These are phyloP conservation scores for Hirtodrosophila cameraria DNA, from an alignment of 2,888 invertebrate genomes.

Conservation along the genomic window DNA sequence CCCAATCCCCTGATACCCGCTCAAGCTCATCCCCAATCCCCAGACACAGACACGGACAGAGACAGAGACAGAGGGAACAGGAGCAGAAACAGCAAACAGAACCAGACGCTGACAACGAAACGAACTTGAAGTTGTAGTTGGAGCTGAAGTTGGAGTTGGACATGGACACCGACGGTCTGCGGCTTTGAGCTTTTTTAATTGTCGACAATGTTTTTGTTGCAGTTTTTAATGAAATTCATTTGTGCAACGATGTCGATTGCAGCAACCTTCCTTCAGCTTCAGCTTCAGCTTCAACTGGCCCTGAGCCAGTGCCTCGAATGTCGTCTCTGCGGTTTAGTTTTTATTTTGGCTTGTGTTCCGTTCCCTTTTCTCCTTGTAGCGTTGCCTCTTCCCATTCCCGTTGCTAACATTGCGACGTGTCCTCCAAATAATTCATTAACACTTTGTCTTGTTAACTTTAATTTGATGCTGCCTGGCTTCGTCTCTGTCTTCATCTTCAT, in stretches of 20 bases:
- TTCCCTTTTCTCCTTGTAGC: slow-evolving; percentile 25
- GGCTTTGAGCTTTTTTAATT: slow-evolving; percentile 71
- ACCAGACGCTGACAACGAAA: slow-evolving; percentile 26
- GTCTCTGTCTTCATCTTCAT: too few relatives aligned
- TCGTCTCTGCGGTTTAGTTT: slow-evolving; percentile 55
- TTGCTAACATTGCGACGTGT: slow-evolving; percentile 72
- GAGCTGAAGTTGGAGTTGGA: slow-evolving; percentile 14
- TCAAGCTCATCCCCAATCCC: slow-evolving; percentile 65
- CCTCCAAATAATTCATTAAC: slow-evolving; percentile 84
- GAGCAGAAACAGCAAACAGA: background rate
- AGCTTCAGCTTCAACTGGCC: slow-evolving; percentile 29
- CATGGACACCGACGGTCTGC: slow-evolving; percentile 46
- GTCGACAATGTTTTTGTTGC: slow-evolving; percentile 80
- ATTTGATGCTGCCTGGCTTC: slow-evolving; percentile 58
- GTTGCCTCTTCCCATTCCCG: slow-evolving; percentile 10
- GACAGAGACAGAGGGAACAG: too few relatives aligned
- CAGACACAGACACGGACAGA: slow-evolving; percentile 35
- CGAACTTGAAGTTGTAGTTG: slow-evolving; percentile 6
- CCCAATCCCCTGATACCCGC: slow-evolving; percentile 6
- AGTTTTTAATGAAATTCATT: slow-evolving; percentile 78
- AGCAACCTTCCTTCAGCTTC: slow-evolving; percentile 31
- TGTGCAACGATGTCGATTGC: slow-evolving; percentile 61
- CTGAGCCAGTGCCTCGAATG: slow-evolving; percentile 40
- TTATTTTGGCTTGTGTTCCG: slow-evolving; percentile 24
- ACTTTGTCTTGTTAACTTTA: slow-evolving; percentile 81